These are phyloP conservation scores for Cotesia glomerata DNA, from an alignment of 1,140 invertebrate species.

Conservation along the genomic window DNA sequence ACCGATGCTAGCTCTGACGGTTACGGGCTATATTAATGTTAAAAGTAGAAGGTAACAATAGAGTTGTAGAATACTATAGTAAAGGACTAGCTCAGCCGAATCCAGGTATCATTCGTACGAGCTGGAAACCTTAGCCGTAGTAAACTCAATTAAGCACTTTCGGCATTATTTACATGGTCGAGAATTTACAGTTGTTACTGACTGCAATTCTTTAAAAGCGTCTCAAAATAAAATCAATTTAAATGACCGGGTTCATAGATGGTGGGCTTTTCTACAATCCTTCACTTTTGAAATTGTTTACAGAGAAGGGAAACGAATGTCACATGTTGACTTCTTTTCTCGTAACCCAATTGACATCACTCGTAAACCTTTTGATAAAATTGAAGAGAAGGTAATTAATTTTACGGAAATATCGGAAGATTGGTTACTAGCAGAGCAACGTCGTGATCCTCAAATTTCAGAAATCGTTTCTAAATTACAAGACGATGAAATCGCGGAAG, in stretches of 20 bases:
- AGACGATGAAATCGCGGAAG: conserved; percentile 29
- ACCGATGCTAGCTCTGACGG: conserved; percentile 7
- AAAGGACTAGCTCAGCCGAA: conserved; percentile 7
- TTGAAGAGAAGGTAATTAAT: conserved; percentile 32
- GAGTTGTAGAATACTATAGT: conserved; percentile 9
- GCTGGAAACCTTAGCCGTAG: no score
- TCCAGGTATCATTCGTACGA: not conserved
- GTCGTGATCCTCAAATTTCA: conserved; percentile 28
- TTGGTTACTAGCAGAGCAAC: conserved; percentile 38
- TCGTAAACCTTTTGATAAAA: not conserved
- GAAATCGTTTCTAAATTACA: conserved; percentile 25
- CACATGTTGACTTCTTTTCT: conserved; percentile 32
- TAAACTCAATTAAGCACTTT: no score
- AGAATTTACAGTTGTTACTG: conserved; percentile 34
- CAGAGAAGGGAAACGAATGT: conserved; percentile 27
- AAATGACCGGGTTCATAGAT: conserved; percentile 46
- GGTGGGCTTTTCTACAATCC: conserved; percentile 47
- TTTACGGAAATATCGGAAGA: conserved; percentile 31
- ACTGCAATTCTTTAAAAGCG: conserved; percentile 50
- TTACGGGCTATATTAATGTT: conserved; percentile 10
- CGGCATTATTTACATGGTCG: conserved; percentile 36
- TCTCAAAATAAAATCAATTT: conserved; percentile 46
- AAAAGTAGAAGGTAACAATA: conserved; percentile 4
- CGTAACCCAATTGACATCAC: conserved; percentile 13
- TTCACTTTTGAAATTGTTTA: conserved; percentile 41